Conservation (phyloP, 30 jellyfish, hydroid and myxozoan genomes). For the Hydractinia symbiolongicarpus region DNA sequence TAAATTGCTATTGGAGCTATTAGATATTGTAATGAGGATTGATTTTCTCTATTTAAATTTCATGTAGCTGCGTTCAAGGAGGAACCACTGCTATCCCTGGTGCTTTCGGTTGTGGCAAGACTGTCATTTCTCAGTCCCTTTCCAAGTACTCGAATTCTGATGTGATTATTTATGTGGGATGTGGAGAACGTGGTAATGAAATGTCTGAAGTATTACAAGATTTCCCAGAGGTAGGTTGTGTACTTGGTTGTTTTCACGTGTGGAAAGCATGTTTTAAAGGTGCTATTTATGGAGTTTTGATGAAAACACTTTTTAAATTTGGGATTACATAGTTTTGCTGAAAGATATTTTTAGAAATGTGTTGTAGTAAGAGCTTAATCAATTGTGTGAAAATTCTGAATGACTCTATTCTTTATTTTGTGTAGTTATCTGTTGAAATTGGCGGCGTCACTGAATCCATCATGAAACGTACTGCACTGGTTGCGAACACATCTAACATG, state of each 20-base stretch:
- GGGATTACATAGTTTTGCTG: too few relatives aligned
- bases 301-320: too few relatives aligned
- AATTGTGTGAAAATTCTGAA: too few relatives aligned
- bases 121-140: constrained; percentile 95
- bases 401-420: background rate
- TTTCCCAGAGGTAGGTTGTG: constrained; percentile 78
- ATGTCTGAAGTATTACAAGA: constrained; percentile 99
- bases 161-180: constrained; percentile 94
- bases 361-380: too few relatives aligned
- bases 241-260: background rate
- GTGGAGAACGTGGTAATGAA: constrained; percentile 99
- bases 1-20: background rate
- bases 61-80: constrained; percentile 93
- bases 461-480: constrained; percentile 98
- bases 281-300: too few relatives aligned
- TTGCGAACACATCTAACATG: constrained; percentile 99
- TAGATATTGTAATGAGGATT: background rate
- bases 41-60: background rate
- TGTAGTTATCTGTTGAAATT: constrained; percentile 86
- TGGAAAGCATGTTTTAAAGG: background rate
- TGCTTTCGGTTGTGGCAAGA: constrained; percentile 99
- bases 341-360: too few relatives aligned
- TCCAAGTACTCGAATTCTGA: constrained; percentile 98
- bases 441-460: constrained; percentile 97
- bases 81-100: constrained; percentile 99